phyloP scores from a whole-genome alignment of 2,888 invertebrate species.

The Epirrita christyi region DNA sequence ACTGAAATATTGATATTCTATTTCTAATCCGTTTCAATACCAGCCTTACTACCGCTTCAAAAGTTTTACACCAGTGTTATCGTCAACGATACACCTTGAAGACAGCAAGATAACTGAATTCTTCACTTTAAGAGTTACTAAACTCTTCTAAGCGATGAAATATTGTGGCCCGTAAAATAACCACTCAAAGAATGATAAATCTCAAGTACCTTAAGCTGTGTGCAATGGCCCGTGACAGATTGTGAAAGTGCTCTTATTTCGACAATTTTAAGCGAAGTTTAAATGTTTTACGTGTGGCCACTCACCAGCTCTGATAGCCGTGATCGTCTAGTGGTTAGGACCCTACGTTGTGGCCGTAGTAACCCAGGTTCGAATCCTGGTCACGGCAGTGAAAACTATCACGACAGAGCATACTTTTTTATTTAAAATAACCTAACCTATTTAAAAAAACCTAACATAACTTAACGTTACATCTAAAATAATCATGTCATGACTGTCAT shows the following conservation, averaged over 20 bases:
- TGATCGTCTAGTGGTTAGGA: slow-evolving; percentile 91
- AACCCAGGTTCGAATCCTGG: slow-evolving; percentile 92
- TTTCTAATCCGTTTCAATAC: too few species aligned
- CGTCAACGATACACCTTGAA: background rate
- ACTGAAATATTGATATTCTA: too few species aligned
- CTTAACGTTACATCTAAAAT: too few species aligned
- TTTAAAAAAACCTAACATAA: too few species aligned
- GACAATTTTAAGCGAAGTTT: slow-evolving; percentile 21
- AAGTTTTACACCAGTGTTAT: background rate
- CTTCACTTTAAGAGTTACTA: background rate
- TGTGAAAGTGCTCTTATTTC: slow-evolving; percentile 42
- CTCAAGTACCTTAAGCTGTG: slow-evolving; percentile 13
- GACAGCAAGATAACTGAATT: background rate
- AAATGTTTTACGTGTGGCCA: slow-evolving; percentile 27
- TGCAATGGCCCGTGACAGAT: slow-evolving; percentile 34
- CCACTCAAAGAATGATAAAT: slow-evolving; percentile 12
- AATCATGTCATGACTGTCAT: too few species aligned
- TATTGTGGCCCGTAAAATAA: slow-evolving; percentile 7
- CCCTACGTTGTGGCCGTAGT: slow-evolving; percentile 90
- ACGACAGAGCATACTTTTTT: slow-evolving; percentile 47
- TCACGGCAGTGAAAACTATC: slow-evolving; percentile 82
- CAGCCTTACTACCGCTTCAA: too few species aligned
- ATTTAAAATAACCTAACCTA: too few species aligned
- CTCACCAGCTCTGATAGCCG: slow-evolving; percentile 78
- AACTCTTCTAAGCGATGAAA: slow-evolving; percentile 5